Conservation (phyloP, 2,888 invertebrate genomes). For the Trissonchulus sp. region DNA sequence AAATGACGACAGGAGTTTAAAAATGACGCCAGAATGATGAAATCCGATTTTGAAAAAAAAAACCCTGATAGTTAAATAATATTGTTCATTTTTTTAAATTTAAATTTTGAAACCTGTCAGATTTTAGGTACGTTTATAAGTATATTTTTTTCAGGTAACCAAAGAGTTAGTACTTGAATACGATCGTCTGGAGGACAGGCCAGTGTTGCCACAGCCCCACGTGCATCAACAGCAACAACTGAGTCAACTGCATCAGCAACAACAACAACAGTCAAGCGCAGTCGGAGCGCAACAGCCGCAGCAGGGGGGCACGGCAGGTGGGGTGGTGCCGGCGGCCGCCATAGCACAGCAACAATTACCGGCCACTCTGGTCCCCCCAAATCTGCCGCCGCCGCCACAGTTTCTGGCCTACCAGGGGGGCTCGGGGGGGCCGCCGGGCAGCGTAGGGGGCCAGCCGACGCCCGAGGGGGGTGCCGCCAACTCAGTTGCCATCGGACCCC, state of each 20-base stretch:
- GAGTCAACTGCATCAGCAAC: background rate
- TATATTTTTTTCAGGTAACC: slow-evolving; percentile 56
- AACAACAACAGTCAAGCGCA: background rate
- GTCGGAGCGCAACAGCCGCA: background rate
- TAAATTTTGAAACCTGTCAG: too few species aligned
- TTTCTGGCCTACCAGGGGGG: background rate
- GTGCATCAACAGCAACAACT: slow-evolving; percentile 11
- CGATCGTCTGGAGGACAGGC: slow-evolving; percentile 92
- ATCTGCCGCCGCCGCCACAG: background rate
- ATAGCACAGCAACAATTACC: background rate
- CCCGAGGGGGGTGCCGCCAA: background rate
- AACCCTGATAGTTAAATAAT: too few species aligned
- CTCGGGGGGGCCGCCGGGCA: background rate
- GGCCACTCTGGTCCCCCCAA: background rate
- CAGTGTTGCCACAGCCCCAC: slow-evolving; percentile 56
- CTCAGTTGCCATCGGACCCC: background rate
- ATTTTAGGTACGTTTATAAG: too few species aligned
- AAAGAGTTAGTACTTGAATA: slow-evolving; percentile 99
- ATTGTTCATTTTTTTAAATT: too few species aligned
- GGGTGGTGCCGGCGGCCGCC: background rate
- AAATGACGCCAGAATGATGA: too few species aligned
- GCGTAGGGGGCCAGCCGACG: background rate
- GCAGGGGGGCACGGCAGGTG: background rate
- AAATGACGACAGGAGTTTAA: too few species aligned
- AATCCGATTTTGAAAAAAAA: too few species aligned